Conservation (phyloP, 2,888 invertebrate species). For the Nymphalis polychloros region DNA sequence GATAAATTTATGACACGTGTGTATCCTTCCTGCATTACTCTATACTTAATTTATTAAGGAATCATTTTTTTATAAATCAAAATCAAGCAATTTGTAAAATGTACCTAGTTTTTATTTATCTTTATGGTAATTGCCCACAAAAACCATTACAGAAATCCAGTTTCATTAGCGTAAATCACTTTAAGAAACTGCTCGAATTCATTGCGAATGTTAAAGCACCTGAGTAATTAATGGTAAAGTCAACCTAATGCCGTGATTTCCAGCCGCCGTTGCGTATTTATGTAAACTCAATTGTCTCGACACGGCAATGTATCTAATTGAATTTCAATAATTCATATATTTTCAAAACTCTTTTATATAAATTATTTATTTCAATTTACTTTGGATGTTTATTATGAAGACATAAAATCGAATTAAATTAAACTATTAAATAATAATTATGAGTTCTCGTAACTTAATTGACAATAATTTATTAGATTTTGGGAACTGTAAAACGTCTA, state of each 20-base stretch:
- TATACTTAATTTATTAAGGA: too few relatives aligned
- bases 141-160: slow-evolving; percentile 19
- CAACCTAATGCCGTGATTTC: slow-evolving; percentile 27
- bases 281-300: slow-evolving; percentile 28
- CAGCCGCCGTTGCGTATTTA: slow-evolving; percentile 24
- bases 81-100: too few relatives aligned
- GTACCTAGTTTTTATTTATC: neutral
- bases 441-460: too few relatives aligned
- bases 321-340: slow-evolving; percentile 2
- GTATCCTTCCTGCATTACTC: too few relatives aligned
- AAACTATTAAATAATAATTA: neutral
- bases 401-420: neutral
- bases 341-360: slow-evolving; percentile 3
- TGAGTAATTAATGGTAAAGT: slow-evolving; percentile 35
- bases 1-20: too few relatives aligned
- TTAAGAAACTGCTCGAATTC: slow-evolving; percentile 27
- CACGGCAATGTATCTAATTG: slow-evolving; percentile 19
- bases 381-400: neutral
- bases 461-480: too few relatives aligned
- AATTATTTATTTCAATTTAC: neutral
- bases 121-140: slow-evolving; percentile 17
- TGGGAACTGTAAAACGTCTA: too few relatives aligned
- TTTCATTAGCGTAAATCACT: slow-evolving; percentile 27
- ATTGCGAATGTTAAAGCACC: slow-evolving; percentile 32
- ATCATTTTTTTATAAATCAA: too few relatives aligned